These are phyloP conservation scores for Tachyglossus aculeatus DNA, from an alignment of 2,797 vertebrate genomes.

Conservation along the genomic window DNA sequence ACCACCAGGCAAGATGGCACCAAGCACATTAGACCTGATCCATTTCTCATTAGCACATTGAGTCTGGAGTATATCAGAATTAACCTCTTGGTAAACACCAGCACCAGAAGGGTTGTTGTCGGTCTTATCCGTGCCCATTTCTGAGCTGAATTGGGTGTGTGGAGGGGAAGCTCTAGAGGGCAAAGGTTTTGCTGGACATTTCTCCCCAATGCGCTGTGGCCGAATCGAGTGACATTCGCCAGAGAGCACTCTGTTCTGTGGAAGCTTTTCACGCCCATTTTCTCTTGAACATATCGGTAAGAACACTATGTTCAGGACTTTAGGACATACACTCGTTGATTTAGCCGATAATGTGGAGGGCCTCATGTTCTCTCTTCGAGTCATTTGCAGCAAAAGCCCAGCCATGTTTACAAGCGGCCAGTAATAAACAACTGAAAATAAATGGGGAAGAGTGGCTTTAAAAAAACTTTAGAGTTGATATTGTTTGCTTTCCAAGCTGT, in stretches of 20 bases:
- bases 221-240: background rate
- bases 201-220: background rate
- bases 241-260: background rate
- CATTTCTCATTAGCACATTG: background rate
- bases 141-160: background rate
- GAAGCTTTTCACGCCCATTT: background rate
- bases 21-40: background rate
- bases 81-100: background rate
- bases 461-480: constrained; percentile 8
- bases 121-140: background rate
- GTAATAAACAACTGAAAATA: constrained; percentile 36
- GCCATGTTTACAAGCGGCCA: constrained; percentile 40
- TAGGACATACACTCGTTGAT: background rate
- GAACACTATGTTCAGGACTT: background rate
- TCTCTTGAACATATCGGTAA: background rate
- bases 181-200: background rate
- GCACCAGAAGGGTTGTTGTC: background rate
- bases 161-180: too few species aligned
- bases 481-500: constrained; percentile 21
- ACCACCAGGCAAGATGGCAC: background rate
- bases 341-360: background rate
- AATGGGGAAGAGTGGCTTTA: constrained; percentile 10
- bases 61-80: background rate
- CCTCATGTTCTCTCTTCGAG: constrained; percentile 20
- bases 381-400: constrained; percentile 12